Evolutionary conservation across 2,888 invertebrate species (phyloP), one percentile per base, ranked within the genome.

Genomic region (Mesorhabditis spiculigera): DNA sequence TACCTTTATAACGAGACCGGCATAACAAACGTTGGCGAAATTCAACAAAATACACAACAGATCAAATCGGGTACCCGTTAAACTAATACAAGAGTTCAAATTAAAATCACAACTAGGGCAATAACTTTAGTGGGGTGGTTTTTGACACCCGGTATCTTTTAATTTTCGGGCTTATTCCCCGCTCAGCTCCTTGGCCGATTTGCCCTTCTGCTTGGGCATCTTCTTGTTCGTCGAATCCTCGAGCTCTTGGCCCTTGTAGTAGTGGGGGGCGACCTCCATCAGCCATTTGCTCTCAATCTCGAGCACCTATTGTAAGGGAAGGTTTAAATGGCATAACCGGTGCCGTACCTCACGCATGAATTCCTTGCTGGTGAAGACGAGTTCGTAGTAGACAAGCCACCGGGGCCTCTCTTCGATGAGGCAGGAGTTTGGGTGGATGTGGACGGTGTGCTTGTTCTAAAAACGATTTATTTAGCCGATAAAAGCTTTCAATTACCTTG

Each of bases 201-300:
- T 85, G 67, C 85, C 85, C 10, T 75, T 73, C 66, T 79, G 77
- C 71, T 97, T 97, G 1, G 97, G 96, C 94, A 97, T 94, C 87
- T 97, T 98, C 86, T 94, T 96, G 85, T 92, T 93, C 0, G 93
- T 93, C n/a, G 85, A 83, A 88, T 97, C 97, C 87, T 97, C 96
- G 66, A 98, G 88, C 86, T 98, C 97, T 8, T 76, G 71, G 5
- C 75, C 86, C 87, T 95, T 95, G 87, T 97, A 99, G 87, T 96
- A 99, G 89, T 98, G 97, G 6, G 98, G 98, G 0, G 98, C 98
- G 2, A 97, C 96, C 89, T 98, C 98, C 73, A 96, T 87, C 41
- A 99, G 88, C 98, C 98, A 98, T 86, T 92, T 92, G 86, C 95
- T 95, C 87, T 98, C 96, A 80, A 99, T 97, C 89, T 95, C 95